Conservation (phyloP, 2,113 vertebrate species). For the Syrmaticus mikado region DNA sequence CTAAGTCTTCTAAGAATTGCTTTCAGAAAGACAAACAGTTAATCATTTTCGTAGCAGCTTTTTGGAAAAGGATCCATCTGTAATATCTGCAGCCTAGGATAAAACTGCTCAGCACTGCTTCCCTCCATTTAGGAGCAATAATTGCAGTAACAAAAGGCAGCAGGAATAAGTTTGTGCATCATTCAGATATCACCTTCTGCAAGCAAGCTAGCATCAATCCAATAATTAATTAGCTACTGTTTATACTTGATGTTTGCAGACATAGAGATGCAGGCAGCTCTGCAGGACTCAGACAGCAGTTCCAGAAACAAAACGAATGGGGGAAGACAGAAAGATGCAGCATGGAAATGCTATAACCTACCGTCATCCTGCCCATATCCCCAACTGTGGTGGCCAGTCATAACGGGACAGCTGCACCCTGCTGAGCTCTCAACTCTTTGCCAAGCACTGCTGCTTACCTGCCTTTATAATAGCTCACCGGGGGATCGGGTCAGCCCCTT, state of each 20-base stretch:
- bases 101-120: neutral
- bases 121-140: neutral
- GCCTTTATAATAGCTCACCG: constrained; percentile 63
- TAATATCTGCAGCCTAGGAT: neutral
- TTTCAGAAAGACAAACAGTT: neutral
- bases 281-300: constrained; percentile 25
- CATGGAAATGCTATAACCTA: constrained; percentile 75
- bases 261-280: constrained; percentile 16
- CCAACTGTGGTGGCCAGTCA: constrained; percentile 89
- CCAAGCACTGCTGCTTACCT: constrained; percentile 46
- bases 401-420: constrained; percentile 60
- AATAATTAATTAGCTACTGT: constrained; percentile 37
- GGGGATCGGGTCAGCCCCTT: constrained; percentile 74
- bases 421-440: neutral
- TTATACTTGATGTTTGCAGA: neutral
- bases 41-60: constrained; percentile 4
- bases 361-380: constrained; percentile 93
- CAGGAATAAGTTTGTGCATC: neutral
- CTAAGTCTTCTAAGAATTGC: neutral
- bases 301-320: constrained; percentile 8
- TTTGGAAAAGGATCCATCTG: neutral
- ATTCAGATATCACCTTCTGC: neutral
- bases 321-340: constrained; percentile 13
- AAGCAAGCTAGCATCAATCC: neutral
- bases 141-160: neutral